Conservation (phyloP, 2,888 invertebrate genomes). For the Pyrrhopygopsis socrates region DNA sequence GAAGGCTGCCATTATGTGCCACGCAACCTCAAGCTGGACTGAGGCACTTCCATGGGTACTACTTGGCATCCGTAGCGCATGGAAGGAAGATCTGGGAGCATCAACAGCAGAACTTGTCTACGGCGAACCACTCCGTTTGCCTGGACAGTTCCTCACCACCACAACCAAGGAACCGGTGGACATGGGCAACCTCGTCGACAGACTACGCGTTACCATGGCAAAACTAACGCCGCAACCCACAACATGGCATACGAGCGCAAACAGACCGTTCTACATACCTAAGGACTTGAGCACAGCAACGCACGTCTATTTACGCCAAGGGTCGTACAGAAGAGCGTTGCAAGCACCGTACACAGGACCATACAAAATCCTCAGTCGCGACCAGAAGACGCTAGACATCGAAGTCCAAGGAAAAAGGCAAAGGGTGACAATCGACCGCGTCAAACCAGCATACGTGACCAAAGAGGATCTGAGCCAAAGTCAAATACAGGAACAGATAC, state of each 20-base stretch:
- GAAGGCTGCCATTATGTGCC: constrained; percentile 21
- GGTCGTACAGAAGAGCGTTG: not conserved
- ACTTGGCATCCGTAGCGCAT: constrained; percentile 52
- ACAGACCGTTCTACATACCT: not conserved
- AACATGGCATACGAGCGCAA: no score
- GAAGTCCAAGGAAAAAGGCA: not conserved
- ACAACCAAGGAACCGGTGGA: no score
- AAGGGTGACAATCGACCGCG: not conserved
- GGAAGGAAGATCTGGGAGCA: constrained; percentile 45
- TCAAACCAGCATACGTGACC: not conserved
- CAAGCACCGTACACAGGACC: not conserved
- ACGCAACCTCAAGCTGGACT: not conserved
- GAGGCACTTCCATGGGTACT: constrained; percentile 23
- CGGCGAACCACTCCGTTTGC: constrained; percentile 31
- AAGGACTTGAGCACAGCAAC: not conserved
- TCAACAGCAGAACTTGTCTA: constrained; percentile 75
- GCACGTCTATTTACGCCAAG: not conserved
- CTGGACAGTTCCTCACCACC: not conserved
- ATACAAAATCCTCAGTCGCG: not conserved
- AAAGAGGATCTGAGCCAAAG: no score
- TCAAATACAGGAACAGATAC: no score
- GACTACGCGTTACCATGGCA: not conserved
- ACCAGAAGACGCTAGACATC: not conserved
- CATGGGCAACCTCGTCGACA: no score
- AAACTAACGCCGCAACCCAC: no score